These are phyloP conservation scores for Laticauda laticaudata DNA, from an alignment of 2,113 vertebrate genomes.

Conservation along the genomic window DNA sequence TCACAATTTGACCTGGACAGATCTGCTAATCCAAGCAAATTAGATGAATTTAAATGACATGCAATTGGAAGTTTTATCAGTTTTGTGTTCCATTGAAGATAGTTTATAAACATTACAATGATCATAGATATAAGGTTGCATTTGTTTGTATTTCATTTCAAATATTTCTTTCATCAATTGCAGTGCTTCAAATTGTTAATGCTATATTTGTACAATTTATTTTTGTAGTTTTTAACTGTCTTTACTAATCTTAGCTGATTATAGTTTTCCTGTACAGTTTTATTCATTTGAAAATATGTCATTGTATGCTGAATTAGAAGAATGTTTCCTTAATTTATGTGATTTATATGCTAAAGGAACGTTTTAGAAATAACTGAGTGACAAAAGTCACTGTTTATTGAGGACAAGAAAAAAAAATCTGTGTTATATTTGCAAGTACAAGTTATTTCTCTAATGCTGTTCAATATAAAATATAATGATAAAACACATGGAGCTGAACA, in stretches of 20 bases:
- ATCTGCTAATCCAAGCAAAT: not conserved
- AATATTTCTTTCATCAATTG: conserved; percentile 20
- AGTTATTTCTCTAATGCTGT: not conserved
- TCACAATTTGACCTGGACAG: not conserved
- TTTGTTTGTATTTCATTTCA: not conserved
- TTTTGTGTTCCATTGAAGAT: not conserved
- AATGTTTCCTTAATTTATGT: not conserved
- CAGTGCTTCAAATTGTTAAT: conserved; percentile 21
- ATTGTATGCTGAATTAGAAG: not conserved
- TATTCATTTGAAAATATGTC: not conserved
- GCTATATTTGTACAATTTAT: not conserved
- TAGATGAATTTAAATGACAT: not conserved
- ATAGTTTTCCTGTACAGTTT: not conserved
- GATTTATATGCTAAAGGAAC: not conserved
- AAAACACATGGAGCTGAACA: not conserved
- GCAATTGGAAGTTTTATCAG: not conserved
- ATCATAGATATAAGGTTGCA: not conserved
- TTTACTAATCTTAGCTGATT: not conserved
- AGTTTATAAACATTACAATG: conserved; percentile 36
- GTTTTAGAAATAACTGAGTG: not conserved
- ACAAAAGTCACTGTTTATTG: not conserved
- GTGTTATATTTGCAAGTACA: not conserved
- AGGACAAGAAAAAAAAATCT: not conserved
- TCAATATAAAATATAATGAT: not conserved
- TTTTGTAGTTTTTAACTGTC: not conserved